Base-by-base conservation (phyloP, 2,113 vertebrate species). In the Tachysurus vachellii region DNA sequence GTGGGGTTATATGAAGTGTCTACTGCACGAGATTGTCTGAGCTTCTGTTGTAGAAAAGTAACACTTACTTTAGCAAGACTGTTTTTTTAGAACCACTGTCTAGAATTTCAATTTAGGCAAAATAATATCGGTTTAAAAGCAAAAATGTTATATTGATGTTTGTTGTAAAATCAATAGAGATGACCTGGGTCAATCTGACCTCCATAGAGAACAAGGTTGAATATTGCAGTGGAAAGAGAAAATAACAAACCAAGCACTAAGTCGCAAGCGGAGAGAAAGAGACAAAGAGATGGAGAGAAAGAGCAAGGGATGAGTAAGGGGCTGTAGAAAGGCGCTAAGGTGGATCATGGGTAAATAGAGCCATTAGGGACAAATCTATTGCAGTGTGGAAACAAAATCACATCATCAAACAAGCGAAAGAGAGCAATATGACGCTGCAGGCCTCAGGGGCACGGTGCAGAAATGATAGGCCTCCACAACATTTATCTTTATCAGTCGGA, bases 281-380 rank as follows among this genome's bases (percentile, higher is more conserved):
- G 77, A 70, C 42, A 42, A 42, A 89, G 75, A 88, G 71, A 85
- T 23, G 57, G 82, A 66, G 70, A 90, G 79, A 64, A 76, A 66
- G 85, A 89, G 79, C 87, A 85, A 84, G 88, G 88, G 71, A 88
- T 84, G 87, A 86, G 80, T 85, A 85, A 82, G 80, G 73, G 83
- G 26, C 71, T 75, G 7, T 62, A 54, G 86, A 84, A 61, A 89
- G 88, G 89, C 87, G 82, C 71, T 80, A 64, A 84, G 82, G 86
- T 86, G 91, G 91, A 88, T 91, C 92, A 91, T 92, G 93, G 94
- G 95, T 95, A 95, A 96, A 95, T 94, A 96, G 94, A 95, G 93
- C 94, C 94, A 94, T 96, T 95, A 95, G 92, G 94, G 94, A 95
- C 94, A 95, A 95, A 95, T 95, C 95, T 95, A 94, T 96, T 94